phyloP scores from a whole-genome alignment of 2,888 invertebrate species.

The Diloba caeruleocephala region DNA sequence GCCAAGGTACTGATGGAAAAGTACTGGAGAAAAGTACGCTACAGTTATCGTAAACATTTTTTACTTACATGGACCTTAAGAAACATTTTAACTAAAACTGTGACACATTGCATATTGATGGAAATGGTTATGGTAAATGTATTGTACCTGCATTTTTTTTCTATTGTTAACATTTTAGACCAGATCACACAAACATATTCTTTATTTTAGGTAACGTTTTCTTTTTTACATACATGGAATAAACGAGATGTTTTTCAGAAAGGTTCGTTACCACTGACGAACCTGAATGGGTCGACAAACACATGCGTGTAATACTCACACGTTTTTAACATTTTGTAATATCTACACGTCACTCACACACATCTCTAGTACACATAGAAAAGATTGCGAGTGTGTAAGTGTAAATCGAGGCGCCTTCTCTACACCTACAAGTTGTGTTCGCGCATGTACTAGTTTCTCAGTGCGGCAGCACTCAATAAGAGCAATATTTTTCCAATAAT shows the following conservation, averaged over 20 bases:
- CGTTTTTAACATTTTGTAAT: constrained; percentile 65
- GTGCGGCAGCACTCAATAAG: constrained; percentile 16
- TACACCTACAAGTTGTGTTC: constrained; percentile 55
- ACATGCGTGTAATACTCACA: constrained; percentile 64
- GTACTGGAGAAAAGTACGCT: constrained; percentile 76
- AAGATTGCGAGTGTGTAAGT: constrained; percentile 63
- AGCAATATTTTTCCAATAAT: constrained; percentile 9
- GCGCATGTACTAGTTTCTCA: constrained; percentile 18
- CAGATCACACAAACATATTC: not conserved
- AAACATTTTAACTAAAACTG: not conserved
- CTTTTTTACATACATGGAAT: constrained; percentile 6
- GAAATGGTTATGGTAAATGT: not conserved
- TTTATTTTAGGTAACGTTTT: not conserved
- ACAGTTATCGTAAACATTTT: constrained; percentile 70
- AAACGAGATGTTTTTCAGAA: constrained; percentile 58
- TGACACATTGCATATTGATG: not conserved
- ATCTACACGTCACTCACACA: constrained; percentile 61
- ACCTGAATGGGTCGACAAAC: constrained; percentile 69
- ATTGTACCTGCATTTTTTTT: not conserved
- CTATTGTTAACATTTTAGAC: not conserved
- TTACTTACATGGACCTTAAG: constrained; percentile 11
- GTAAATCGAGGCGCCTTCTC: constrained; percentile 66
- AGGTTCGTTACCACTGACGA: constrained; percentile 68
- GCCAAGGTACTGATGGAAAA: constrained; percentile 76
- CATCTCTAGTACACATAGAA: constrained; percentile 43